Base-by-base conservation (phyloP, 2,113 vertebrate genomes). In the Clinocottus analis region DNA sequence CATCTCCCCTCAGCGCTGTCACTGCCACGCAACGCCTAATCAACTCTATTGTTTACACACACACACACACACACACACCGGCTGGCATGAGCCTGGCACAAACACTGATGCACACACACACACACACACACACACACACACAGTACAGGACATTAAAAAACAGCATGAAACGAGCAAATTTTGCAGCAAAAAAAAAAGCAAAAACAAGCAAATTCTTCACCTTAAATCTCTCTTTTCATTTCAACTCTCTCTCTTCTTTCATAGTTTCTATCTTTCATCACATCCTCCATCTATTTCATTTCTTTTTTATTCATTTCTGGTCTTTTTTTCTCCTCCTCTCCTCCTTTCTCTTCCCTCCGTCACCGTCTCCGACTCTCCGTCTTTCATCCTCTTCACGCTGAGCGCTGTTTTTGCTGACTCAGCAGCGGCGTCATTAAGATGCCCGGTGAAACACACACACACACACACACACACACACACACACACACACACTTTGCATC, bases 41-140 rank as follows among this genome's bases (percentile, higher is more conserved):
- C 91, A 93, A 93, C 90, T 93, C 90, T 90, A 93, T 93, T 93
- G 91, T 93, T 93, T 92, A 92, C 85, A 85, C 84, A 87, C 85
- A 83, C 87, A 80, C 77, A 77, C 75, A 85, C 71, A 45, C 60
- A 84, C 56, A 85, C 56, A 53, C 31, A 25, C 51, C 79, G 31
- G 61, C 79, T 77, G 67, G 79, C 79, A 90, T 63, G 56, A 27
- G 72, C 49, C 64, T 84, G 78, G 62, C 79, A 68, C 79, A 67
- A 23, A 76, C 77, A 78, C 70, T 23, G 19, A 88, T 56, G 41
- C 53, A 74, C 68, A 82, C 72, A 37, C 82, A 67, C 55, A 63
- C n/a, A 73, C 70, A 82, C 72, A 35, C 84, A 67, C 53, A 63
- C 31, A 45, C 31, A 82, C n/a, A 73, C 70, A 82, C 63, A 41